A percentile compares a stretch with the other conserved stretches of the same genome.
These are phyloP conservation scores for Adelphocoris suturalis DNA, from an alignment of 2,888 invertebrate genomes.

Conservation along the genomic window DNA sequence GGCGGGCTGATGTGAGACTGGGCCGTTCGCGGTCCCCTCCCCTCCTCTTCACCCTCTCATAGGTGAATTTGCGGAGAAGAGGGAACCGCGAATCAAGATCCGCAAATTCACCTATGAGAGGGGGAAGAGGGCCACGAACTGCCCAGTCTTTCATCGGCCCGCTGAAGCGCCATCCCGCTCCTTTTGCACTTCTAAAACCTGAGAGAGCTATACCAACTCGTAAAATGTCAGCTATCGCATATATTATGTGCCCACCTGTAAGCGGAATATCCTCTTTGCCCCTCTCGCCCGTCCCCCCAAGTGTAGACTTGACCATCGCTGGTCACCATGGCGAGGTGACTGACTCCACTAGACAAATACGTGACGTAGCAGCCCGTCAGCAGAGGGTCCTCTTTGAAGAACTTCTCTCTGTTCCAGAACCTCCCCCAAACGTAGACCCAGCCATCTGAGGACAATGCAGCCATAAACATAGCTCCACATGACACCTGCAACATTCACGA, in stretches of 20 bases:
- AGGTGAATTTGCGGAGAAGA: too few relatives aligned
- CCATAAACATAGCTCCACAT: slow-evolving; percentile 59
- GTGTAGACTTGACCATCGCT: slow-evolving; percentile 56
- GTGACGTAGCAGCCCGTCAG: slow-evolving; percentile 42
- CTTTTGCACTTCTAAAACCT: too few relatives aligned
- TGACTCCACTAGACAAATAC: slow-evolving; percentile 47
- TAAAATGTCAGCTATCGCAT: too few relatives aligned
- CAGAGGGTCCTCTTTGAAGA: slow-evolving; percentile 53
- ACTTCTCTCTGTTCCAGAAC: slow-evolving; percentile 58
- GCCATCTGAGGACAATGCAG: slow-evolving; percentile 46
- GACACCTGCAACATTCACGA: slow-evolving; percentile 12
- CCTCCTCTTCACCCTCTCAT: too few relatives aligned
- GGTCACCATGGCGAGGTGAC: slow-evolving; percentile 49
- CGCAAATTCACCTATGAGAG: too few relatives aligned
- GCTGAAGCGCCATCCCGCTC: too few relatives aligned
- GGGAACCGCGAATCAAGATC: too few relatives aligned
- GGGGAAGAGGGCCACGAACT: too few relatives aligned
- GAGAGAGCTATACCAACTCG: too few relatives aligned
- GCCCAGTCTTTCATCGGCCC: too few relatives aligned
- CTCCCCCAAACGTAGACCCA: slow-evolving; percentile 64
- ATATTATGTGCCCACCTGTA: neutral
- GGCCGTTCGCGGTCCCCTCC: too few relatives aligned
- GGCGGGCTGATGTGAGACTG: too few relatives aligned
- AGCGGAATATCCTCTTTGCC: slow-evolving; percentile 48
- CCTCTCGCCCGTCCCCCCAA: slow-evolving; percentile 60